Evolutionary conservation across 2,797 vertebrate species (phyloP).

Genomic region (Tokudaia muenninki): DNA sequence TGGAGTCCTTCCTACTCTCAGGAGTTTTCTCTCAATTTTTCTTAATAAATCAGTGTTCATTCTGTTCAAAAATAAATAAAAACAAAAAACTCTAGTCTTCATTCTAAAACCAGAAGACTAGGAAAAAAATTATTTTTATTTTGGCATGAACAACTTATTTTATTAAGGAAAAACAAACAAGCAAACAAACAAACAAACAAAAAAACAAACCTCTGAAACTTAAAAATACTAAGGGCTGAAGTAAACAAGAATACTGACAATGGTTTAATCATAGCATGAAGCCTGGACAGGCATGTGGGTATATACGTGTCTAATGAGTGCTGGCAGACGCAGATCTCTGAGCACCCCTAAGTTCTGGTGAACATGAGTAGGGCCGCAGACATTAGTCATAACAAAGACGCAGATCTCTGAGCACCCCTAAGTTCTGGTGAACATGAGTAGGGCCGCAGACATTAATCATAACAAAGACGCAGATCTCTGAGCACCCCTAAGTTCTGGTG

Average conservation of each 20-base stretch:
- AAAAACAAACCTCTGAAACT: neutral
- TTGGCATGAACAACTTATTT: constrained; percentile 53
- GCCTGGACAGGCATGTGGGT: neutral
- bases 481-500: neutral
- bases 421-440: neutral
- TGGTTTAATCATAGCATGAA: constrained; percentile 55
- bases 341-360: neutral
- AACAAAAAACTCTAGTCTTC: neutral
- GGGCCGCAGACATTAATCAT: neutral
- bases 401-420: neutral
- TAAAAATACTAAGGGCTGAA: constrained; percentile 33
- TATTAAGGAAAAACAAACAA: neutral
- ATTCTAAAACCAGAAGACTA: constrained; percentile 51
- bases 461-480: neutral
- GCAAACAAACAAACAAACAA: neutral
- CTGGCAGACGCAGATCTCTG: neutral
- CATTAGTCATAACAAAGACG: neutral
- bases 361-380: constrained; percentile 11
- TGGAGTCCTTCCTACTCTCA: neutral
- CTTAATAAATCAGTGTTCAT: neutral
- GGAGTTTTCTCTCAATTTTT: neutral
- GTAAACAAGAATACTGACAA: constrained; percentile 53
- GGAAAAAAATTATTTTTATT: constrained; percentile 55
- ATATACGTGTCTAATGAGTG: neutral
- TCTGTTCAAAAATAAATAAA: neutral